Conservation (phyloP, 2,797 vertebrate genomes). For the Acrossocheilus fasciatus region DNA sequence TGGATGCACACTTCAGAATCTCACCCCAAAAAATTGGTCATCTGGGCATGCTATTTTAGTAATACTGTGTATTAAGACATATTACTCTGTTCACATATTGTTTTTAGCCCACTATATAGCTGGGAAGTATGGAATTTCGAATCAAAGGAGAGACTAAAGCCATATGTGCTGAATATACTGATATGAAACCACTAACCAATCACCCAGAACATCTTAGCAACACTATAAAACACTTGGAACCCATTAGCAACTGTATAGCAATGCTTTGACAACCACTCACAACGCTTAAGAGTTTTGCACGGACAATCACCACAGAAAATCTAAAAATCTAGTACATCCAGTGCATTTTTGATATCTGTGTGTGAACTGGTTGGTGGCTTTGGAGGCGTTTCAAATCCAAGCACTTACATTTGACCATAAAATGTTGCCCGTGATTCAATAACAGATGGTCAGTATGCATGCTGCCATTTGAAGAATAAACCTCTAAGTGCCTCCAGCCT, state of each 20-base stretch:
- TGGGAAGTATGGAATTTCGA: background rate
- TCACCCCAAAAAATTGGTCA: too few species aligned
- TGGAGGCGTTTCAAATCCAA: constrained; percentile 20
- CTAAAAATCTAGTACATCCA: background rate
- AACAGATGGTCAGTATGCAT: constrained; percentile 13
- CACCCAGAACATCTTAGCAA: background rate
- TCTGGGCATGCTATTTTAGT: background rate
- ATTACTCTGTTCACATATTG: background rate
- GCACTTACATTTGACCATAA: constrained; percentile 26
- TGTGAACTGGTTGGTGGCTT: constrained; percentile 19
- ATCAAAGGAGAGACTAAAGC: background rate
- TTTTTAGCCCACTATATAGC: background rate
- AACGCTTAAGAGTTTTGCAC: background rate
- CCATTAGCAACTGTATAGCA: background rate
- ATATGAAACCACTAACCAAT: background rate
- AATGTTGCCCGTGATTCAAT: background rate
- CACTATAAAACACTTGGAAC: background rate
- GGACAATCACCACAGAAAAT: background rate
- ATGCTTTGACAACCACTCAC: background rate
- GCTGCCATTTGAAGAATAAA: constrained; percentile 18
- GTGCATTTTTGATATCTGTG: background rate
- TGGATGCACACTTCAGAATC: background rate
- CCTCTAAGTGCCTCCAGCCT: constrained; percentile 12
- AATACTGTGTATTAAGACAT: background rate
- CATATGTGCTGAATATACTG: background rate